These are phyloP conservation scores for Anodontia alba DNA, from an alignment of 2,888 invertebrate species.

Conservation along the genomic window DNA sequence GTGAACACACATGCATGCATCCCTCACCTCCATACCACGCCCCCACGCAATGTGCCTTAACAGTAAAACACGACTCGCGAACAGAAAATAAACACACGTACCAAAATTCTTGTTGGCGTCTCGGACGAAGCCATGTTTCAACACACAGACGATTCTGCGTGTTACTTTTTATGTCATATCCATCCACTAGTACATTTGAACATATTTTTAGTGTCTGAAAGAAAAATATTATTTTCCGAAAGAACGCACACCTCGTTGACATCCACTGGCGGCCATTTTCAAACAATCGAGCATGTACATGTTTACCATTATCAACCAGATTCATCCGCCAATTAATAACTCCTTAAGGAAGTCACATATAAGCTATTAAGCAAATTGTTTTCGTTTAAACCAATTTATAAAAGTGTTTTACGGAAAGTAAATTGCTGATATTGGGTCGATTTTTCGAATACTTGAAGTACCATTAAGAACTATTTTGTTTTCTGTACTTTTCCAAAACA, in stretches of 20 bases:
- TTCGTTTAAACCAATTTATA: too few relatives aligned
- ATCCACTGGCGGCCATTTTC: conserved; percentile 76
- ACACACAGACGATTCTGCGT: conserved; percentile 25
- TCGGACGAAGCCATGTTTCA: conserved; percentile 53
- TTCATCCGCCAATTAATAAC: conserved; percentile 49
- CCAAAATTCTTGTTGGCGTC: conserved; percentile 59
- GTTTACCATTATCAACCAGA: conserved; percentile 55
- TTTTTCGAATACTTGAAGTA: too few relatives aligned
- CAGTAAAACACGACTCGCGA: too few relatives aligned
- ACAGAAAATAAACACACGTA: too few relatives aligned
- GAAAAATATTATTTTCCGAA: background rate
- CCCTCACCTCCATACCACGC: too few relatives aligned
- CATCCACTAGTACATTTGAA: background rate
- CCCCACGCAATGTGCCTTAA: too few relatives aligned
- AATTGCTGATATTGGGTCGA: too few relatives aligned
- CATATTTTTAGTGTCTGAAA: background rate
- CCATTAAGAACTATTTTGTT: conserved; percentile 17
- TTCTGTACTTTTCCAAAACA: background rate
- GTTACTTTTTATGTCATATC: conserved; percentile 26
- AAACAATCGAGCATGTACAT: conserved; percentile 75
- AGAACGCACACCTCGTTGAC: conserved; percentile 18
- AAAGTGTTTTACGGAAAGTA: too few relatives aligned
- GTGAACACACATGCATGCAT: too few relatives aligned
- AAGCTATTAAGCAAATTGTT: too few relatives aligned
- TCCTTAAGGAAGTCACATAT: too few relatives aligned